A percentile compares a stretch with the other conserved stretches of the same genome.
Conservation (phyloP, 2,113 vertebrate species). For the Halichoeres trimaculatus region DNA sequence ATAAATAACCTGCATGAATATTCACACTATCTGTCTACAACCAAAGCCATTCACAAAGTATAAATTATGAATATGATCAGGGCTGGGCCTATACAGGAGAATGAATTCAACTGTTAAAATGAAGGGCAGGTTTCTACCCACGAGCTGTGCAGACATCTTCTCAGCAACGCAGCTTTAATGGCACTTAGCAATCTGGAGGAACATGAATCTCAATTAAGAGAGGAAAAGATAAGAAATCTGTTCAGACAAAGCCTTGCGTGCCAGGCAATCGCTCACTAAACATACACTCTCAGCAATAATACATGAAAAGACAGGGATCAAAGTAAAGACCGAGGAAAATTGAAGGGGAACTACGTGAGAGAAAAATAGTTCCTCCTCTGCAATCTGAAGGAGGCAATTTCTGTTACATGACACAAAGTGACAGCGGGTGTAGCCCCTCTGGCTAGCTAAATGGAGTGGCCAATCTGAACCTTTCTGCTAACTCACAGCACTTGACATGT, state of each 20-base stretch:
- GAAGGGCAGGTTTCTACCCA: conserved; percentile 15
- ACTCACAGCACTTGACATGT: background rate
- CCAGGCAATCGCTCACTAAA: background rate
- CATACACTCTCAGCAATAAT: conserved; percentile 1
- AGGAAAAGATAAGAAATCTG: conserved; percentile 14
- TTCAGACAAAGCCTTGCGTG: conserved; percentile 2
- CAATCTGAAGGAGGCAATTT: conserved; percentile 14
- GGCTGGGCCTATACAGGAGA: conserved; percentile 7
- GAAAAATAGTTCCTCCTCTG: conserved; percentile 33
- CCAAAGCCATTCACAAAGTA: conserved; percentile 55
- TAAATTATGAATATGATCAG: conserved; percentile 57
- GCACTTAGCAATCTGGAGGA: conserved; percentile 11
- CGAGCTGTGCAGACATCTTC: background rate
- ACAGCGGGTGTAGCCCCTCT: conserved; percentile 14
- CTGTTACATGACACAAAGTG: conserved; percentile 27
- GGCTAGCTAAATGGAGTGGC: conserved; percentile 5
- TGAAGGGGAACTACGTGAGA: conserved; percentile 17
- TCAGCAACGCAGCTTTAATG: conserved; percentile 15
- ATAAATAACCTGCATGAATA: conserved; percentile 63
- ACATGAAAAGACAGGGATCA: background rate
- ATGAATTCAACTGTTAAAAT: conserved; percentile 9
- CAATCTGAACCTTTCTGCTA: conserved; percentile 9
- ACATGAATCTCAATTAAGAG: conserved; percentile 26
- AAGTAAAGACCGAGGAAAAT: background rate
- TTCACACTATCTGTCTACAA: conserved; percentile 33